Evolutionary conservation across 2,888 invertebrate genomes (phyloP).

Genomic region (Actias luna): DNA sequence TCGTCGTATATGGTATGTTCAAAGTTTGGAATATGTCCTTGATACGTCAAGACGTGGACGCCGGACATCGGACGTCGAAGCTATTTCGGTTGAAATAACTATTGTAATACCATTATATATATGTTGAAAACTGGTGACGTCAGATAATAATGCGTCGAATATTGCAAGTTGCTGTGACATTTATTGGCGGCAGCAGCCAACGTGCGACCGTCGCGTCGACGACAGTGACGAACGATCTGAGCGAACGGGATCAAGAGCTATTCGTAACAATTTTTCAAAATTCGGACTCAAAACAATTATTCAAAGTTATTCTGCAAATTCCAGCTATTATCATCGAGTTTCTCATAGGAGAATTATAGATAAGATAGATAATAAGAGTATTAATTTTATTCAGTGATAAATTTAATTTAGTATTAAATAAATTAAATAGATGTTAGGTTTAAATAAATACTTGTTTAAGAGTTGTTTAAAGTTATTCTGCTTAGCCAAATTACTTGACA

Average conservation of each 20-base stretch:
- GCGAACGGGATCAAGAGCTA: conserved; percentile 69
- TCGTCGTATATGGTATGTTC: background rate
- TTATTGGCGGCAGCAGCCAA: conserved; percentile 57
- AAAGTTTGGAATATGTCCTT: background rate
- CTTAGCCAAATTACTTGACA: too few species aligned
- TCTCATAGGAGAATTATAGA: too few species aligned
- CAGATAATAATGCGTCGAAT: conserved; percentile 2
- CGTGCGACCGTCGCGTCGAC: conserved; percentile 31
- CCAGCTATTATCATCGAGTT: background rate
- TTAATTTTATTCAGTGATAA: too few species aligned
- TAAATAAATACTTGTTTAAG: too few species aligned
- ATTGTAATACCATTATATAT: background rate
- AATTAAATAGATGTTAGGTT: too few species aligned
- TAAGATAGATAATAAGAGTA: too few species aligned
- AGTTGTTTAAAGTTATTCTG: too few species aligned
- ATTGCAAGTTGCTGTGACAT: conserved; percentile 32
- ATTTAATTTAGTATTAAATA: too few species aligned
- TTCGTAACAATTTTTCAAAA: conserved; percentile 72
- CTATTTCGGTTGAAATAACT: background rate
- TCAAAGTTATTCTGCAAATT: background rate
- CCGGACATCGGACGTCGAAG: too few species aligned
- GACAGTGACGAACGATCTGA: conserved; percentile 71
- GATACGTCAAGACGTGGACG: too few species aligned
- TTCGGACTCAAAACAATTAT: conserved; percentile 26
- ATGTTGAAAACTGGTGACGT: background rate